Evolutionary conservation across 2,113 vertebrate genomes (phyloP), one percentile per base, ranked within the genome.

Genomic region (Ascaphus truei): DNA sequence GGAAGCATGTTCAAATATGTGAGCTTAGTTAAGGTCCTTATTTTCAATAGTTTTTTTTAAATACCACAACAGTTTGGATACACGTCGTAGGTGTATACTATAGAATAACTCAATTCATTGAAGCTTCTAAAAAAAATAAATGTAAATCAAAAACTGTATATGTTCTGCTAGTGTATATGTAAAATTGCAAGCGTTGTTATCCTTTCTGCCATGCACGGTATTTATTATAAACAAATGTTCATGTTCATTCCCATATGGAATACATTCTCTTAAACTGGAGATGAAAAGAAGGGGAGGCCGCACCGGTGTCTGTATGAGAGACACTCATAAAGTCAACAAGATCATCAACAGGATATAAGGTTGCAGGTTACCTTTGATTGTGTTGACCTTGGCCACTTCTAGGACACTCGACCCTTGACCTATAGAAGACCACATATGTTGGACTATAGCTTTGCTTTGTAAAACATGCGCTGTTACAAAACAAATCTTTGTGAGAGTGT

Each of bases 371-470:
- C 81, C 81, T 91, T 91, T 92, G 88, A 88, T 88, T 87, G 76
- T 72, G 75, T 68, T 86, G 84, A 87, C 89, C 87, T 84, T 83
- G 85, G 79, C 62, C 84, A 86, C 90, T 94, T 92, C 84, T 93
- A 89, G 90, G 87, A 83, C 89, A 79, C 86, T 84, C 85, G 91
- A 94, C 93, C 93, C 87, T 36, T 93, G 93, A 95, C 91, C 93
- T 80, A 37, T 85, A 86, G 89, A 90, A 61, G 88, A 92, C 89
- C 92, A 90, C 90, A 92, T 93, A 89, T 89, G 89, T 84, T 83
- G 84, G 76, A 83, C 77, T 74, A 79, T 75, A 83, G 84, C 83
- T 78, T 85, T 74, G 76, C 81, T 86, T 80, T 76, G 83, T 83
- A 89, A 91, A 90, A 86, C 82, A 88, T 86, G 81, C 79, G 77